Conservation (phyloP, 2,888 invertebrate species). For the Megamerina dolium region DNA sequence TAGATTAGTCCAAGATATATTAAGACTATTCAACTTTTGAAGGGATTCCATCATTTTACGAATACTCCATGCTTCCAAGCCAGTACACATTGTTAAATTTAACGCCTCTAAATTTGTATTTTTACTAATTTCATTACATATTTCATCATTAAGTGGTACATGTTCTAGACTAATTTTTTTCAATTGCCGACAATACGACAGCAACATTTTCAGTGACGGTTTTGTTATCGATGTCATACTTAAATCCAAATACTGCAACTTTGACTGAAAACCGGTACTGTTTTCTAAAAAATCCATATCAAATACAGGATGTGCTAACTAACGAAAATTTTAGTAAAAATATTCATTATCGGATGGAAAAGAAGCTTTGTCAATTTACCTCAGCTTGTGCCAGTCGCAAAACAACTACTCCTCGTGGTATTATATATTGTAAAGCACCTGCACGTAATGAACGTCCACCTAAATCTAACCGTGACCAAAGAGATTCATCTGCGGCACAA, state of each 20-base stretch:
- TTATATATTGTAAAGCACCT: constrained; percentile 66
- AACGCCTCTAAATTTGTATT: constrained; percentile 68
- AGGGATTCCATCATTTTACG: constrained; percentile 55
- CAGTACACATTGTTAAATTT: constrained; percentile 77
- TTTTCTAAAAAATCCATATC: constrained; percentile 40
- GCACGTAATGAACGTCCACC: constrained; percentile 62
- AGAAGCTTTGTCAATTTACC: constrained; percentile 51
- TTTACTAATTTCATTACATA: constrained; percentile 63
- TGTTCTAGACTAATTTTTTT: constrained; percentile 82
- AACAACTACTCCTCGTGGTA: constrained; percentile 71
- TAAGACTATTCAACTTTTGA: constrained; percentile 55
- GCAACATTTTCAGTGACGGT: constrained; percentile 53
- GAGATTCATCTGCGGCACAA: constrained; percentile 73
- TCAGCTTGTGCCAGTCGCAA: constrained; percentile 74
- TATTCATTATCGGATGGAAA: background rate
- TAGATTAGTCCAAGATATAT: constrained; percentile 77
- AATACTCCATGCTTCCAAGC: constrained; percentile 61
- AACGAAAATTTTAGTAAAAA: constrained; percentile 2
- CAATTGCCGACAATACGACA: constrained; percentile 63
- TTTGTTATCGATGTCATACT: constrained; percentile 68
- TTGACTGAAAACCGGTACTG: constrained; percentile 50
- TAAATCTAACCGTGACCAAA: constrained; percentile 81
- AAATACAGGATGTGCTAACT: constrained; percentile 54
- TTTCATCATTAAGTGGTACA: constrained; percentile 58
- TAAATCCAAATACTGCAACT: constrained; percentile 79